These are phyloP conservation scores for Dryococelus australis DNA, from an alignment of 2,888 invertebrate genomes.

Conservation along the genomic window DNA sequence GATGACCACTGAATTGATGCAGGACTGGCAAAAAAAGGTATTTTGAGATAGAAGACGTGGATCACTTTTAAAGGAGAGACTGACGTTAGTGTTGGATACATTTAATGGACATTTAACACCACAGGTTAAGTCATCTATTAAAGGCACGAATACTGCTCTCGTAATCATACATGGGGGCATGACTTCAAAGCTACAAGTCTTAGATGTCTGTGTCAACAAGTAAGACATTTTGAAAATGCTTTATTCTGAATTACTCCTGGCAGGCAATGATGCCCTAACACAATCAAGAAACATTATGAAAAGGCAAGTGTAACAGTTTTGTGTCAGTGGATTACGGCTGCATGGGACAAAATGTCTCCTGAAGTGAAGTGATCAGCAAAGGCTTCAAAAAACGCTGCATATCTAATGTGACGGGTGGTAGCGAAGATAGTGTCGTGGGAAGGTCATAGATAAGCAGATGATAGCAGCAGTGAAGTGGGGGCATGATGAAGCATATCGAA, in stretches of 20 bases:
- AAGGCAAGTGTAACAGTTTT: slow-evolving; percentile 31
- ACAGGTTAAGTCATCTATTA: slow-evolving; percentile 32
- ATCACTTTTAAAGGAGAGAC: slow-evolving; percentile 38
- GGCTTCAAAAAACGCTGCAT: background rate
- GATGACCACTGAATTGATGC: slow-evolving; percentile 43
- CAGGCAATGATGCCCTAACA: background rate
- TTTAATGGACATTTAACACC: slow-evolving; percentile 40
- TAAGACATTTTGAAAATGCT: slow-evolving; percentile 35
- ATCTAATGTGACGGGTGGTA: background rate
- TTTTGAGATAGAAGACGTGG: background rate
- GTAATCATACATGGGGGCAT: slow-evolving; percentile 41
- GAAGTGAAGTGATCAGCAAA: background rate
- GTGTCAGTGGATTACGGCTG: slow-evolving; percentile 33
- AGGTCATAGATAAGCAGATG: no score
- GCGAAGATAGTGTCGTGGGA: no score
- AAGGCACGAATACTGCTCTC: slow-evolving; percentile 34
- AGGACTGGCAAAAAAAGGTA: slow-evolving; percentile 40
- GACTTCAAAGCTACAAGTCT: slow-evolving; percentile 39
- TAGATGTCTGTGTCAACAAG: slow-evolving; percentile 41
- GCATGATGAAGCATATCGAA: no score
- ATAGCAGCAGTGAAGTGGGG: no score
- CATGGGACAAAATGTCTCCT: slow-evolving; percentile 29
- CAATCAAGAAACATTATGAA: slow-evolving; percentile 35
- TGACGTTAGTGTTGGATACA: slow-evolving; percentile 42
- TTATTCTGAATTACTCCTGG: no score